Percentiles rank a stretch among this genome's conserved stretches.
These are phyloP conservation scores for Orientallactaga bullata DNA, from an alignment of 2,113 vertebrate genomes.

Conservation along the genomic window DNA sequence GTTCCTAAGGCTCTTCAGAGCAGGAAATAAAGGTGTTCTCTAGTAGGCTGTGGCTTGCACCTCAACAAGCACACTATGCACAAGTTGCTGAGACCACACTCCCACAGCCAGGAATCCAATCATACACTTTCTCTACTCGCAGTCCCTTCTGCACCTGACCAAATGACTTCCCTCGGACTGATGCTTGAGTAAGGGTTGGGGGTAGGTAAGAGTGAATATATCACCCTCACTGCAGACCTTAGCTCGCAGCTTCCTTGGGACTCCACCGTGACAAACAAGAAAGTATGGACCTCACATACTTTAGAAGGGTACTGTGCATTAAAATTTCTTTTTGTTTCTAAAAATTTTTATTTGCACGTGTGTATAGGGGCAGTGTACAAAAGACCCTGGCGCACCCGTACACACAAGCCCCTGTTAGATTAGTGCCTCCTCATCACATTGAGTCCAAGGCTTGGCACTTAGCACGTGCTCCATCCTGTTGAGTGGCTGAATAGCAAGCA, in stretches of 20 bases:
- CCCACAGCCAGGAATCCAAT: not conserved
- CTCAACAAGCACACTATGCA: not conserved
- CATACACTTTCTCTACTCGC: not conserved
- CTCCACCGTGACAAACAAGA: constrained; percentile 45
- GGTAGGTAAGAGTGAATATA: not conserved
- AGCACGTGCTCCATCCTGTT: not conserved
- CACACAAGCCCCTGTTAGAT: not conserved
- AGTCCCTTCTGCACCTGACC: not conserved
- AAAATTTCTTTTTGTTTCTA: not conserved
- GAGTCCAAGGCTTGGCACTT: not conserved
- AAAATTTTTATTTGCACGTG: no score
- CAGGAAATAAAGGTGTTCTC: not conserved
- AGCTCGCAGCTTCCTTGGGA: no score
- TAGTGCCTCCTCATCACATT: not conserved
- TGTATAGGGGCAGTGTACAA: no score
- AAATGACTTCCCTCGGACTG: not conserved
- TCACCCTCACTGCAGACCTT: not conserved
- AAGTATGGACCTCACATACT: not conserved
- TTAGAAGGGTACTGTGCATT: not conserved
- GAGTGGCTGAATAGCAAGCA: not conserved
- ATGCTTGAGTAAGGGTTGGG: not conserved
- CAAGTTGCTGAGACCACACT: not conserved
- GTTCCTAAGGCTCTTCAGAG: not conserved
- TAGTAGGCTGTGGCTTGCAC: not conserved
- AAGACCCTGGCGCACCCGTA: no score